phyloP scores from a whole-genome alignment of 2,888 invertebrate genomes.

The Neoitamus cyanurus region DNA sequence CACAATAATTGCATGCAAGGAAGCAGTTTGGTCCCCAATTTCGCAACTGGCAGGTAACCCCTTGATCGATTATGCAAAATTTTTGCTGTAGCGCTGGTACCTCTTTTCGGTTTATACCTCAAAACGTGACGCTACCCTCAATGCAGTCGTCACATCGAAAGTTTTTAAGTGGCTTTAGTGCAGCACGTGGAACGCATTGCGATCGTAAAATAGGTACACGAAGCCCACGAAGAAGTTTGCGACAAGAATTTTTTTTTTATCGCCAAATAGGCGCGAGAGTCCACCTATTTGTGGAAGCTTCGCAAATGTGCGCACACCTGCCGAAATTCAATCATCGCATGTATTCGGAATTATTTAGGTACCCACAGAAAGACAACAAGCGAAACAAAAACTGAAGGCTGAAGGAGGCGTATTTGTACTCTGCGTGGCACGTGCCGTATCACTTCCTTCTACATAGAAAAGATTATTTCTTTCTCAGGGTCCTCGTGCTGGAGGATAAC shows the following conservation, averaged over 20 bases:
- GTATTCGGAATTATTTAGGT: neutral
- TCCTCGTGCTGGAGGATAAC: neutral
- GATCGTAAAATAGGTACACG: neutral
- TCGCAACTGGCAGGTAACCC: neutral
- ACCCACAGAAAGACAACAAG: neutral
- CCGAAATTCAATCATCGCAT: neutral
- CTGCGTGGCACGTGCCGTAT: neutral
- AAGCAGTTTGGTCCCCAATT: neutral
- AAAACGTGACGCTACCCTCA: neutral
- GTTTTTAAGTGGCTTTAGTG: too few relatives aligned
- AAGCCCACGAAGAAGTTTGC: neutral
- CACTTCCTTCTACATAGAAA: neutral
- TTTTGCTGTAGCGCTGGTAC: neutral
- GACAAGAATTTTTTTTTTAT: neutral
- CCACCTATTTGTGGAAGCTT: neutral
- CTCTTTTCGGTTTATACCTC: neutral
- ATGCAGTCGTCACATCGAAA: neutral
- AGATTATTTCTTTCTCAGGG: neutral
- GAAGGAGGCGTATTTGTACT: neutral
- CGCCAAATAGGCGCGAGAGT: neutral
- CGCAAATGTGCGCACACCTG: neutral
- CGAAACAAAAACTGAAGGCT: neutral
- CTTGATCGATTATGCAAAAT: constrained; percentile 23
- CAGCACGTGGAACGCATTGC: too few relatives aligned
- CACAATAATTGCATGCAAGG: constrained; percentile 5